These are phyloP conservation scores for Trogon melanurus DNA, from an alignment of 2,113 vertebrate species.

Conservation along the genomic window DNA sequence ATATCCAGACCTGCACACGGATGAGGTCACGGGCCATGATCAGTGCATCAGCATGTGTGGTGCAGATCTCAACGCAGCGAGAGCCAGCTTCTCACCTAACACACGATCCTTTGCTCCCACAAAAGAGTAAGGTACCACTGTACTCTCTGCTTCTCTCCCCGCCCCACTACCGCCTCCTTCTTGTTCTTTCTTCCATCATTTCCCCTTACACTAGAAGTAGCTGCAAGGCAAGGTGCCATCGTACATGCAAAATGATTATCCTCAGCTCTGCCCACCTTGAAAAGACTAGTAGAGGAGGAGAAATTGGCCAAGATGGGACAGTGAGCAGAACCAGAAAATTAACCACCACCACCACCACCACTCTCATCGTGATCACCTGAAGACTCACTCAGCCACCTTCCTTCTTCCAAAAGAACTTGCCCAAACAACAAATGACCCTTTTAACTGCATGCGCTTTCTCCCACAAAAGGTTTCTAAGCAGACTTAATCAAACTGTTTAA, in stretches of 20 bases:
- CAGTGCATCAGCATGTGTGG: not conserved
- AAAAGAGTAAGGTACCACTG: not conserved
- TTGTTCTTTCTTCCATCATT: not conserved
- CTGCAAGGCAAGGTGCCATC: not conserved
- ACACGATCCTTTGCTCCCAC: not conserved
- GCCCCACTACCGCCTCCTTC: not conserved
- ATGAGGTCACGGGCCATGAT: slow-evolving; percentile 21
- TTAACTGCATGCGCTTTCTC: not conserved
- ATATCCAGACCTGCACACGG: not conserved
- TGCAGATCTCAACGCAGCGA: not conserved
- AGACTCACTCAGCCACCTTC: not conserved
- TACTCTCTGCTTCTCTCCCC: not conserved
- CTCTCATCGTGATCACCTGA: not conserved
- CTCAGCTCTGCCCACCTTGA: not conserved
- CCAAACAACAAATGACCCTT: not conserved
- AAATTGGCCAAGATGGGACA: not conserved
- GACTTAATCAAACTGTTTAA: not conserved
- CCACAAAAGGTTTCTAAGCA: not conserved
- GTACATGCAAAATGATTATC: not conserved
- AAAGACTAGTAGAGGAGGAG: not conserved
- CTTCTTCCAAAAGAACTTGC: not conserved
- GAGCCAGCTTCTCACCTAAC: not conserved
- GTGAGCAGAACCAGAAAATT: not conserved
- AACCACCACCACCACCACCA: not conserved
- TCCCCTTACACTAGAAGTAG: not conserved